Conservation (phyloP, 2,113 vertebrate species). For the Scomber scombrus region DNA sequence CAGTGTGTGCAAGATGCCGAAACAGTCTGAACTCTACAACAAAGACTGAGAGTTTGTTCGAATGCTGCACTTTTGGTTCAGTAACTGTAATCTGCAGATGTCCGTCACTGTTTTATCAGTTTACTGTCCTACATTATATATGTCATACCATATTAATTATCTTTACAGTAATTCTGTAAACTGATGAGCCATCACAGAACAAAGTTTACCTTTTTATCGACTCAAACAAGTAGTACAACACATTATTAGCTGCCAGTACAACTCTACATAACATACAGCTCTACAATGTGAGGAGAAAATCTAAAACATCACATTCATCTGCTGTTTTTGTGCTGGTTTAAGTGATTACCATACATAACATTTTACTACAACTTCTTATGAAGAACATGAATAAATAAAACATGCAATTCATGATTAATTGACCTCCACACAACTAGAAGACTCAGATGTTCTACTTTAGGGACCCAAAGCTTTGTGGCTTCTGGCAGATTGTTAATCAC, state of each 20-base stretch:
- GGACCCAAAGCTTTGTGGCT: background rate
- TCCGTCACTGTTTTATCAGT: background rate
- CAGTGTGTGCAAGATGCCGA: constrained; percentile 38
- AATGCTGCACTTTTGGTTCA: background rate
- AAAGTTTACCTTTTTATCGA: background rate
- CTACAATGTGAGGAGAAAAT: background rate
- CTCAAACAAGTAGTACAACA: background rate
- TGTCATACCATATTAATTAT: background rate
- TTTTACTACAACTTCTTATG: too few relatives aligned
- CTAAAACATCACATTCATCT: background rate
- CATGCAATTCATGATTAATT: too few relatives aligned
- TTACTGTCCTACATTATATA: background rate
- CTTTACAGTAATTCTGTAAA: background rate
- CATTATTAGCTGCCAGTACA: background rate
- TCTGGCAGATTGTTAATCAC: background rate
- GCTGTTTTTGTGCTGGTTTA: too few relatives aligned
- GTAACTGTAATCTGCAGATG: background rate
- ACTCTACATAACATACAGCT: background rate
- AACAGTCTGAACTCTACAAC: background rate
- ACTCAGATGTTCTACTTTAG: background rate
- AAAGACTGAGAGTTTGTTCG: background rate
- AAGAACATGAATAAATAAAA: too few relatives aligned
- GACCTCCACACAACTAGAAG: too few relatives aligned
- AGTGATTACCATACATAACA: too few relatives aligned
- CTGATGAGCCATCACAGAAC: background rate